phyloP scores from a whole-genome alignment of 2,888 invertebrate genomes.

The Mystacides longicornis region DNA sequence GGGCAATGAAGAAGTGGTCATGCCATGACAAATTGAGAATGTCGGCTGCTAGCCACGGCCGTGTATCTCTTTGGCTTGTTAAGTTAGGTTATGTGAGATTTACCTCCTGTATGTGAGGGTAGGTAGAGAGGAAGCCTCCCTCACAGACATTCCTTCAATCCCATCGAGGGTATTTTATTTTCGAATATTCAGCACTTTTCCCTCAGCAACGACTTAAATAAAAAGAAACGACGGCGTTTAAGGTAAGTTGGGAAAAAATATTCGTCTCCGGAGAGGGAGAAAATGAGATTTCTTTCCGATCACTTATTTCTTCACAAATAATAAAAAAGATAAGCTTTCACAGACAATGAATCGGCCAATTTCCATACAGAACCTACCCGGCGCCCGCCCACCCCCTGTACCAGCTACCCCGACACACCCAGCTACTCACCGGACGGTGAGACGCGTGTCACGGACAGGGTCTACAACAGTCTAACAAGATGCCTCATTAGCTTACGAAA shows the following conservation, averaged over 20 bases:
- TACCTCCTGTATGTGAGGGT: no score
- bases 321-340: slow-evolving; percentile 1
- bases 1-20: no score
- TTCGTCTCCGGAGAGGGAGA: not conserved
- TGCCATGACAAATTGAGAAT: no score
- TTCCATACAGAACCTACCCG: not conserved
- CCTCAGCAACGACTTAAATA: not conserved
- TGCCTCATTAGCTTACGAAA: no score
- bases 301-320: slow-evolving; percentile 1
- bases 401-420: not conserved
- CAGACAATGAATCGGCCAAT: slow-evolving; percentile 2
- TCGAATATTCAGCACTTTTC: not conserved
- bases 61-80: no score
- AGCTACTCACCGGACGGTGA: not conserved
- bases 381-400: not conserved
- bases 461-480: no score
- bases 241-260: not conserved
- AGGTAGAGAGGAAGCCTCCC: no score
- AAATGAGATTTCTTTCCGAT: slow-evolving; percentile 1
- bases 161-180: not conserved
- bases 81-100: no score
- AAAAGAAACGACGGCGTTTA: not conserved
- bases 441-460: no score
- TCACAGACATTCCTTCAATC: not conserved
- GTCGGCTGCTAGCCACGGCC: no score